Evolutionary conservation across 2,888 invertebrate genomes (phyloP).

Genomic region (Drosophila quinaria): DNA sequence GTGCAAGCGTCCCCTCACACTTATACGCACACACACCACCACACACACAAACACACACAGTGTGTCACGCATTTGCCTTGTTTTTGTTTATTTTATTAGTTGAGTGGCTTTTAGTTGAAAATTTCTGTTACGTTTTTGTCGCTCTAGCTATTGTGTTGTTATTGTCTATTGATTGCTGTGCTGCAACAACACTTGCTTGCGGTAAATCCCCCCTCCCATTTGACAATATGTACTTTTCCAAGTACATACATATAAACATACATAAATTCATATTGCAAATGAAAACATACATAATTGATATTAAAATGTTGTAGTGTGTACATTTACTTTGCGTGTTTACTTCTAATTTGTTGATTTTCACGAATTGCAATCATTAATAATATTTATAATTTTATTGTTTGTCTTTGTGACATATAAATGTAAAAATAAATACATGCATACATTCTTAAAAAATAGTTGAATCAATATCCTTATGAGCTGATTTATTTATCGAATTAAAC

Average conservation of each 20-base stretch:
- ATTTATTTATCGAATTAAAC: background rate
- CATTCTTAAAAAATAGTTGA: background rate
- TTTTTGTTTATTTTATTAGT: conserved; percentile 75
- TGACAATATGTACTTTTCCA: conserved; percentile 4
- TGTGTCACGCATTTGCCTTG: conserved; percentile 50
- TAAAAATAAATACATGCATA: background rate
- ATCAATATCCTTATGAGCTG: background rate
- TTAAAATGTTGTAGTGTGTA: conserved; percentile 34
- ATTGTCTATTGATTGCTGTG: conserved; percentile 59
- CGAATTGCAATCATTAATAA: background rate
- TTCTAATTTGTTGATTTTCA: conserved; percentile 24
- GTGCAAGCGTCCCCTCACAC: conserved; percentile 13
- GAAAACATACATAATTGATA: conserved; percentile 38
- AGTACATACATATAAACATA: background rate
- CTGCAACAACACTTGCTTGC: background rate
- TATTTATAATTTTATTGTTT: background rate
- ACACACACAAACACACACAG: background rate
- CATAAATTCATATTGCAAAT: background rate
- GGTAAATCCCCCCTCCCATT: conserved; percentile 5
- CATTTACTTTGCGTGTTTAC: conserved; percentile 25
- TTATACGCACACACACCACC: background rate
- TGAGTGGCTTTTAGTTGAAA: conserved; percentile 67
- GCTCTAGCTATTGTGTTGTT: conserved; percentile 35
- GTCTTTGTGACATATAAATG: background rate
- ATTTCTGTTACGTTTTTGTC: conserved; percentile 43